Conservation (phyloP, 2,113 vertebrate species). For the Progne subis region DNA sequence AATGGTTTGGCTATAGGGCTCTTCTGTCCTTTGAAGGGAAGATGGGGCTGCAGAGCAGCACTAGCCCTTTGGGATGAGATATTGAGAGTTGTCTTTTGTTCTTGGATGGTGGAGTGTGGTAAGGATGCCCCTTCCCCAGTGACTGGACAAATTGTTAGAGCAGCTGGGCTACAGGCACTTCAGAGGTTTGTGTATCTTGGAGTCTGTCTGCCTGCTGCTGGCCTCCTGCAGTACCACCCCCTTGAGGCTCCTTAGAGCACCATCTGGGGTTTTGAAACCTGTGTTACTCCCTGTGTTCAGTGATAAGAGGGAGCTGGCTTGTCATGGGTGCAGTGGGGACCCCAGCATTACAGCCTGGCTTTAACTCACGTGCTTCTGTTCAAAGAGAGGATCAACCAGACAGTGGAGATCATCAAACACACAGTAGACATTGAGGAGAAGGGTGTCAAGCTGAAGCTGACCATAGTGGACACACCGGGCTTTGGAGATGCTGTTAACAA, state of each 20-base stretch:
- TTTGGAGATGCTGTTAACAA: conserved; percentile 99
- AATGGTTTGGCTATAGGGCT: neutral
- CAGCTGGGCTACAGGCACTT: neutral
- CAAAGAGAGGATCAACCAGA: conserved; percentile 95
- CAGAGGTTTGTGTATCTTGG: neutral
- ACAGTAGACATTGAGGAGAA: conserved; percentile 99
- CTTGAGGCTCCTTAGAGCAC: neutral
- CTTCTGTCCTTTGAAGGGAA: neutral
- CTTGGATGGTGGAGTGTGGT: neutral
- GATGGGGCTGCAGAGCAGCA: neutral
- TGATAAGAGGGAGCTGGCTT: neutral
- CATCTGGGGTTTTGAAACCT: neutral
- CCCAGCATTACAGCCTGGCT: neutral
- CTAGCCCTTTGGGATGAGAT: neutral
- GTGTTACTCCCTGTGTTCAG: neutral
- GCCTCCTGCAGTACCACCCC: neutral
- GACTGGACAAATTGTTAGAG: neutral
- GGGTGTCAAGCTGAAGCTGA: conserved; percentile 96
- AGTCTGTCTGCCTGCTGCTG: neutral
- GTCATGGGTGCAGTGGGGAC: neutral
- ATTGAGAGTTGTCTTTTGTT: neutral
- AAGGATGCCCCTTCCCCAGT: neutral
- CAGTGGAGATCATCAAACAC: conserved; percentile 97
- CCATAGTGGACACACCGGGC: conserved; percentile 96
- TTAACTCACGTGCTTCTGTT: neutral